Evolutionary conservation across 2,888 invertebrate species (phyloP).

Genomic region (Brachycybe producta): DNA sequence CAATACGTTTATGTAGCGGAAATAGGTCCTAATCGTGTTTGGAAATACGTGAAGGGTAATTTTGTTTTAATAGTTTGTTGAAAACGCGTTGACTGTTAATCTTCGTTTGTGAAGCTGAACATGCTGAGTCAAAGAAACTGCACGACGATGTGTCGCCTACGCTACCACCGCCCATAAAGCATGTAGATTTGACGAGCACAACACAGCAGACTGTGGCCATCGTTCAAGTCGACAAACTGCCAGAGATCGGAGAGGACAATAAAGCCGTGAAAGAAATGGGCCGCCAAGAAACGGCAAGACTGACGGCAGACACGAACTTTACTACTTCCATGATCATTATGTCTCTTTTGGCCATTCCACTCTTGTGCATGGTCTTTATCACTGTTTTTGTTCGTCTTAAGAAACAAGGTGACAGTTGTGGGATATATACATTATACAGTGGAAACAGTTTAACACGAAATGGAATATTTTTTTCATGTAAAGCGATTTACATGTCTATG

Average conservation of each 20-base stretch:
- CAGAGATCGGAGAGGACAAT: constrained; percentile 9
- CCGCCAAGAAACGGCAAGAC: background rate
- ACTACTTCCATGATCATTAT: constrained; percentile 34
- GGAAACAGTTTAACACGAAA: background rate
- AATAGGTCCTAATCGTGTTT: constrained; percentile 50
- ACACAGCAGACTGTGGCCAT: too few relatives aligned
- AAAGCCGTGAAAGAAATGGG: constrained; percentile 4
- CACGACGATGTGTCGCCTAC: too few relatives aligned
- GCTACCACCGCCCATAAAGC: too few relatives aligned
- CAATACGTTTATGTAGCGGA: constrained; percentile 62
- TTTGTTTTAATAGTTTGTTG: constrained; percentile 19
- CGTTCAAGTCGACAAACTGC: too few relatives aligned
- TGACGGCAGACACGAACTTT: constrained; percentile 11
- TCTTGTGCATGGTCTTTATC: constrained; percentile 32
- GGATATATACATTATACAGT: background rate
- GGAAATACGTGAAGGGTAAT: constrained; percentile 40
- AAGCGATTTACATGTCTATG: background rate
- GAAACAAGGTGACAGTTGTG: constrained; percentile 29
- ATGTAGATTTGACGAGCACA: too few relatives aligned
- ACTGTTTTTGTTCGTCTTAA: constrained; percentile 31
- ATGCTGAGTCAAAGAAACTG: too few relatives aligned
- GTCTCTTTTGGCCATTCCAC: constrained; percentile 33
- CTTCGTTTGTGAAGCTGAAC: too few relatives aligned
- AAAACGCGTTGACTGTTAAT: too few relatives aligned
- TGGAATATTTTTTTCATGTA: background rate